phyloP scores from a whole-genome alignment of 2,888 invertebrate species.

The Zhuqinia jingwanae region DNA sequence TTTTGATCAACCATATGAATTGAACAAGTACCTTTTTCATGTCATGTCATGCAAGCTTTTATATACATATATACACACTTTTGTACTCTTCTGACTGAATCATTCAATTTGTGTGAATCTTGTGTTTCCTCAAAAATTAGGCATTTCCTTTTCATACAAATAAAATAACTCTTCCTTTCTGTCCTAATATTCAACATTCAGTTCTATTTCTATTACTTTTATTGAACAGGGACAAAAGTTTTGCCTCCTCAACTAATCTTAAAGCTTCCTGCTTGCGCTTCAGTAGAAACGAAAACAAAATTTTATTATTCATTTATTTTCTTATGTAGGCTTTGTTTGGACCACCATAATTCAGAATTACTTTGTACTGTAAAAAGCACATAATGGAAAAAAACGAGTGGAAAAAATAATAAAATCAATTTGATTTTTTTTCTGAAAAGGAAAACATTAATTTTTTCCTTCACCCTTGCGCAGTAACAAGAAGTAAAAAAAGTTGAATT shows the following conservation, averaged over 20 bases:
- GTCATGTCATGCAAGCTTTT: background rate
- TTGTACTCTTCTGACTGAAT: background rate
- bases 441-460: too few relatives aligned
- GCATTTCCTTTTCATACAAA: constrained; percentile 47
- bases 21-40: background rate
- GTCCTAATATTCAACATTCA: too few relatives aligned
- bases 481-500: too few relatives aligned
- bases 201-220: background rate
- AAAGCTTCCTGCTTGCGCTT: background rate
- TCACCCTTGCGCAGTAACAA: too few relatives aligned
- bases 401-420: constrained; percentile 5
- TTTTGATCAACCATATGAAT: constrained; percentile 31
- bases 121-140: constrained; percentile 54
- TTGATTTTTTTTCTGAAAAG: too few relatives aligned
- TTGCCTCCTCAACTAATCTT: background rate
- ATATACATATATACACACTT: too few relatives aligned
- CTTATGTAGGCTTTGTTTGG: background rate
- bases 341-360: constrained; percentile 39
- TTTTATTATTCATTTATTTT: background rate
- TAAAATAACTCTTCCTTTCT: constrained; percentile 3
- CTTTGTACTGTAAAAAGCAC: constrained; percentile 30
- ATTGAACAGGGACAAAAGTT: background rate
- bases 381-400: background rate
- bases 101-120: constrained; percentile 44
- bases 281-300: background rate